These are phyloP conservation scores for Deroplatys truncata DNA, from an alignment of 2,888 invertebrate species.

Conservation along the genomic window DNA sequence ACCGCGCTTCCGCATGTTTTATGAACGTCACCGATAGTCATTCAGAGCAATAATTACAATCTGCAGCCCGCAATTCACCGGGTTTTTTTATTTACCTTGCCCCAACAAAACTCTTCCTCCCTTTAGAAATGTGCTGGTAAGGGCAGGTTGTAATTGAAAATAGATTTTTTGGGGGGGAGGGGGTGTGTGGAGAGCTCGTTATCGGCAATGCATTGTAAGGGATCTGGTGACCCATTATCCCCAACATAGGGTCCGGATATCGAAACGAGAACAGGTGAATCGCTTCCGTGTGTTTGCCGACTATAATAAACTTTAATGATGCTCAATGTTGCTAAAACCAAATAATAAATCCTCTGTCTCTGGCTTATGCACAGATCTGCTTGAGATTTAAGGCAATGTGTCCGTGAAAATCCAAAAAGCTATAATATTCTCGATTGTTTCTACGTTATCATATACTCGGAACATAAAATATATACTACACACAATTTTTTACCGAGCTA, in stretches of 20 bases:
- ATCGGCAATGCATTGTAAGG: neutral
- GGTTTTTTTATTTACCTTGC: neutral
- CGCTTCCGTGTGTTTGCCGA: neutral
- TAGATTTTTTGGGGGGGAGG: neutral
- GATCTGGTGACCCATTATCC: neutral
- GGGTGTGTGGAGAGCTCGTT: neutral
- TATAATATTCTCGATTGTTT: too few relatives aligned
- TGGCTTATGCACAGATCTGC: too few relatives aligned
- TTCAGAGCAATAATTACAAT: neutral
- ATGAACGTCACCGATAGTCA: neutral
- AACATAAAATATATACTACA: too few relatives aligned
- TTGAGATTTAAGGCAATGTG: too few relatives aligned
- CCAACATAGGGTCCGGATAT: neutral
- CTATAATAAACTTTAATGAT: neutral
- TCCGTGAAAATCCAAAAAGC: too few relatives aligned
- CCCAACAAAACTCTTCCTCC: neutral
- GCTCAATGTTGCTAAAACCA: neutral
- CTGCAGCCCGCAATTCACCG: neutral
- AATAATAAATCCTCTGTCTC: neutral
- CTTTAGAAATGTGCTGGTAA: neutral
- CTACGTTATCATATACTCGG: too few relatives aligned
- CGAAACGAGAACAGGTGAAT: neutral
- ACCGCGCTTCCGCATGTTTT: neutral
- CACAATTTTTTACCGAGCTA: too few relatives aligned
- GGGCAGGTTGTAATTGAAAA: neutral